These are phyloP conservation scores for Tricholaema leucomelas DNA, from an alignment of 2,113 vertebrate genomes.

Conservation along the genomic window DNA sequence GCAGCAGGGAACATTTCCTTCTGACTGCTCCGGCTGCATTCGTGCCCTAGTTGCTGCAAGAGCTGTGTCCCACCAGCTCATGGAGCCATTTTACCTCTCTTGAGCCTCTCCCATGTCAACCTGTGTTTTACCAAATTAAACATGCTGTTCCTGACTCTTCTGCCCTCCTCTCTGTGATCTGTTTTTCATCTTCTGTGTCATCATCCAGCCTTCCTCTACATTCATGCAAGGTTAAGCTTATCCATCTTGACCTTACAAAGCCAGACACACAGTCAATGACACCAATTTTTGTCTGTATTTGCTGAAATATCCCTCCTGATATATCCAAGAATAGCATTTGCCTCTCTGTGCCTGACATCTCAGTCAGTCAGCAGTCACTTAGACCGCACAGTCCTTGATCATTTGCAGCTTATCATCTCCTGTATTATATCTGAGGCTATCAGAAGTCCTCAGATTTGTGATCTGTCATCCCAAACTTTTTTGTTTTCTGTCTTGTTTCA, in stretches of 20 bases:
- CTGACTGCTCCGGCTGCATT: neutral
- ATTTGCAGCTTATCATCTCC: neutral
- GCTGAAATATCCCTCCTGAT: neutral
- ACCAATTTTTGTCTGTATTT: neutral
- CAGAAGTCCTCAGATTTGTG: neutral
- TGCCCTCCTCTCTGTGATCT: neutral
- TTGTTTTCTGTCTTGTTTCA: conserved; percentile 1
- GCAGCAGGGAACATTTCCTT: neutral
- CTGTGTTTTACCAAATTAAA: neutral
- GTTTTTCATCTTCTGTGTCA: neutral
- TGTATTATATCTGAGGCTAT: neutral
- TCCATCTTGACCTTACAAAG: neutral
- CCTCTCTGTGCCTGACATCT: neutral
- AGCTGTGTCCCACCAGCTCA: neutral
- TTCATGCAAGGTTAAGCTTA: neutral
- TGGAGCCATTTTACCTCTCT: neutral
- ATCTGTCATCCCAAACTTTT: neutral
- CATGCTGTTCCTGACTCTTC: neutral
- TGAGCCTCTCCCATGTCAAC: neutral
- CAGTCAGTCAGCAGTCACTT: neutral
- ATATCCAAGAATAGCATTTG: neutral
- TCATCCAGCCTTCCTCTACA: neutral
- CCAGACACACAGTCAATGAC: neutral
- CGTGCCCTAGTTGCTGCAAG: neutral
- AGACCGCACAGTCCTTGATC: neutral